phyloP scores from a whole-genome alignment of 2,113 vertebrate species.

The Phaetusa simplex region DNA sequence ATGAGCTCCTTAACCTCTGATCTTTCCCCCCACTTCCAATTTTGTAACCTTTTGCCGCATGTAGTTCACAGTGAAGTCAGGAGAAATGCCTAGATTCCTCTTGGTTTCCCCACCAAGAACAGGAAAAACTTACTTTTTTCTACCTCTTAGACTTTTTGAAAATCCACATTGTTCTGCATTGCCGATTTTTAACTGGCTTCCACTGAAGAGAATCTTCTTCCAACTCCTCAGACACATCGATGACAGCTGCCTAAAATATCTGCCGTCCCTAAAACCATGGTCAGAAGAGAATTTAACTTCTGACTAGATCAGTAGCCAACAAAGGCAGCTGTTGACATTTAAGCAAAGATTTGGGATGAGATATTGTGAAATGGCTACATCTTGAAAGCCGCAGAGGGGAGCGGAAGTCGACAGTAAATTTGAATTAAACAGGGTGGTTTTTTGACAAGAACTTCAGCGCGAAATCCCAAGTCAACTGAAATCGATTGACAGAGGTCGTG shows the following conservation, averaged over 20 bases:
- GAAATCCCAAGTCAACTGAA: background rate
- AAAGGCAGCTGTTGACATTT: background rate
- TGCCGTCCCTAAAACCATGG: background rate
- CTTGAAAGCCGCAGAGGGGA: background rate
- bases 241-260: background rate
- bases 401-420: background rate
- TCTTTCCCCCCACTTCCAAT: conserved; percentile 13
- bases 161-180: background rate
- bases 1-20: conserved; percentile 62
- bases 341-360: background rate
- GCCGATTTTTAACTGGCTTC: background rate
- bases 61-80: background rate
- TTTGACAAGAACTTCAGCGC: background rate
- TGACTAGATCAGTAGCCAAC: background rate
- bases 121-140: background rate
- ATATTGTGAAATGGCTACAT: background rate
- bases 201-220: background rate
- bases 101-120: background rate
- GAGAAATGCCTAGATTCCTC: background rate
- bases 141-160: background rate
- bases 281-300: background rate
- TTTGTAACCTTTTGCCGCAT: background rate
- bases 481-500: background rate
- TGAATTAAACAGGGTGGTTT: accelerated
- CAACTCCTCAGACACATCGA: background rate